Percentiles rank a stretch among this genome's conserved stretches.
These are phyloP conservation scores for Desmodus rotundus DNA, from an alignment of 2,113 vertebrate genomes.

Conservation along the genomic window DNA sequence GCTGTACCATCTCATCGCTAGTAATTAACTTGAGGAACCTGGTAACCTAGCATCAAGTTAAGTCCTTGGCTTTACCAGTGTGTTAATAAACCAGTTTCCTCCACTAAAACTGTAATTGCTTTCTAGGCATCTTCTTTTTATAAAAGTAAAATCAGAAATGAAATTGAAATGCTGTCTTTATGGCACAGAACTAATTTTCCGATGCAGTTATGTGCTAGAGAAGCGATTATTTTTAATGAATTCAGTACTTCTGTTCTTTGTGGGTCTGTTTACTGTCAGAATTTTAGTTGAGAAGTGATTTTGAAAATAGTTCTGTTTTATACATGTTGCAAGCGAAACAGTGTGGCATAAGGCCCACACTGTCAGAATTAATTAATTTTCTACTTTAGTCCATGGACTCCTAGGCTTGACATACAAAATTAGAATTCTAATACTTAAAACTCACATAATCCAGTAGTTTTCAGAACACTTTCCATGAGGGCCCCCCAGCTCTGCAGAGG, in stretches of 20 bases:
- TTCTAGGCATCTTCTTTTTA: background rate
- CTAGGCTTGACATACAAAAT: background rate
- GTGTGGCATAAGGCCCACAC: background rate
- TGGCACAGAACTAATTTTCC: background rate
- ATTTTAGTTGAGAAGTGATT: slow-evolving; percentile 20
- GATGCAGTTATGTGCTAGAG: background rate
- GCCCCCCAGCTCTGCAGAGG: background rate
- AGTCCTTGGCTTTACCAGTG: background rate
- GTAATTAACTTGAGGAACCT: background rate
- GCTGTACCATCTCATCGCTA: background rate
- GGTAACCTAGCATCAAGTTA: background rate
- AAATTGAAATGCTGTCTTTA: background rate
- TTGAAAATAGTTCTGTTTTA: background rate
- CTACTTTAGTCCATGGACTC: background rate
- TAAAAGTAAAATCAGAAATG: background rate
- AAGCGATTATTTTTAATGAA: background rate
- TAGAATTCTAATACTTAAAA: background rate
- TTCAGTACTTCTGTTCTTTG: background rate
- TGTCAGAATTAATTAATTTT: background rate
- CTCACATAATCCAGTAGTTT: background rate
- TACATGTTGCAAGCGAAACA: background rate
- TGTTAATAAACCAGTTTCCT: background rate
- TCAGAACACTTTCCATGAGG: background rate
- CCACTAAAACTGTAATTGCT: background rate
- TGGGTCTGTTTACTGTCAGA: background rate